Evolutionary conservation across 1,140 invertebrate genomes (phyloP), one percentile per base, ranked within the genome.

Genomic region (Drosophila punjabiensis): DNA sequence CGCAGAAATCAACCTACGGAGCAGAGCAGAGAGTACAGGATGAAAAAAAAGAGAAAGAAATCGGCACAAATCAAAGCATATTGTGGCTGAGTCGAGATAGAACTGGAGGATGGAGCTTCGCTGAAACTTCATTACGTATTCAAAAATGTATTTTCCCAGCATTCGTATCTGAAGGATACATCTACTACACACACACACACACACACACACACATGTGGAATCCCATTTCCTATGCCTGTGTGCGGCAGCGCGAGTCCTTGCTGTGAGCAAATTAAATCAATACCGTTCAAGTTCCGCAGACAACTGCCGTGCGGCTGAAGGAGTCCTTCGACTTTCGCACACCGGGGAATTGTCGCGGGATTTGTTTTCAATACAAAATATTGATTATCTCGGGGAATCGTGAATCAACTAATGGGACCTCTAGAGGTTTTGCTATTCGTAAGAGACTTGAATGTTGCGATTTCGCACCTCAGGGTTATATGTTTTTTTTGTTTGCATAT

Each of bases 1-100:
- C 94, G 88, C 96, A 96, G 56, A 97, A 94, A 92, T 96, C 95
- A 82, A 96, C 95, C 96, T 96, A 78, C 61, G 66, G 81, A 73
- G 53, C 33, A 68, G 55, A n/a, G 62, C 43, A 48, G 37, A 18
- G 65, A 60, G 18, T n/a, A 14, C 5, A 58, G 52, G 53, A 48
- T 24, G 3, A 18, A 53, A 10, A 39, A 4, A 43, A 16, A 53
- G n/a, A n/a, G n/a, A 24, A 59, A 68, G 58, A 80, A 53, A 60
- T 59, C 33, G 20, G 33, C 59, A 80, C 55, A 89, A 74, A 87
- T 74, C 73, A 81, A 73, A 86, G 76, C 66, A 83, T 81, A 88
- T 75, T 88, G 84, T 65, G 76, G 55, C 73, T 11, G 62, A 67
- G 55, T 16, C 6, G 18, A 28, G 65, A 58, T 71, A 71, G 71